Evolutionary conservation across 2,888 invertebrate genomes (phyloP), one percentile per base, ranked within the genome.

Genomic region (Harmothoe impar): DNA sequence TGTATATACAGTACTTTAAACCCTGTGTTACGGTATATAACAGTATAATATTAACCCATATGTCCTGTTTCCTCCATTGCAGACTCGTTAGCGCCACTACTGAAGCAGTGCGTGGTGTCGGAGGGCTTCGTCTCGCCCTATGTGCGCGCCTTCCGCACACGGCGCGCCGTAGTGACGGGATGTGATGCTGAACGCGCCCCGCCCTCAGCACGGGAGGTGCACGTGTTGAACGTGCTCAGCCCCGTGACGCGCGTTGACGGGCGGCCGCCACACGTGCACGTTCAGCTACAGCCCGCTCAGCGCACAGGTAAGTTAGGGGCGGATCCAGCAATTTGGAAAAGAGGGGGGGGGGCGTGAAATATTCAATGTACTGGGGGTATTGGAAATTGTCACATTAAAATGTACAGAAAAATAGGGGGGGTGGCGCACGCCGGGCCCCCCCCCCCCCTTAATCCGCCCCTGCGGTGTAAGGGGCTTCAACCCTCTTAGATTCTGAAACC

Each of bases 81-180:
- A 86, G 86, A 54, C 86, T 54, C 86, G 29, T 54, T 86, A n/a
- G 33, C 52, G n/a, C 52, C 54, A 29, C n/a, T 52, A 54, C n/a
- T 86, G 86, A 86, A 52, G 52, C 86, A 86, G 56, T 86, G 86
- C 23, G 86, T 86, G 52, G 86, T 54, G 0, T 52, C 15, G 33
- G 56, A 86, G 20, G 54, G 54, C 17, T 86, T 52, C 56, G 5
- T 31, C 1, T 86, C 86, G 25, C 86, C 86, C 54, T 86, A 54
- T 29, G 86, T 86, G 86, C 86, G 20, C 5, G 86, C 86, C 54
- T 86, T 54, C 86, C 25, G 56, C 31, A 20, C 25, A 54, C 86
- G 56, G n/a, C 29, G 52, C 7, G 52, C 86, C 7, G 25, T 20
- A 7, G 54, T 86, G 10, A 0, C 12, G 20, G 86, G 86, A 0